Evolutionary conservation across 2,797 vertebrate genomes (phyloP).

Genomic region (Ceryle rudis): DNA sequence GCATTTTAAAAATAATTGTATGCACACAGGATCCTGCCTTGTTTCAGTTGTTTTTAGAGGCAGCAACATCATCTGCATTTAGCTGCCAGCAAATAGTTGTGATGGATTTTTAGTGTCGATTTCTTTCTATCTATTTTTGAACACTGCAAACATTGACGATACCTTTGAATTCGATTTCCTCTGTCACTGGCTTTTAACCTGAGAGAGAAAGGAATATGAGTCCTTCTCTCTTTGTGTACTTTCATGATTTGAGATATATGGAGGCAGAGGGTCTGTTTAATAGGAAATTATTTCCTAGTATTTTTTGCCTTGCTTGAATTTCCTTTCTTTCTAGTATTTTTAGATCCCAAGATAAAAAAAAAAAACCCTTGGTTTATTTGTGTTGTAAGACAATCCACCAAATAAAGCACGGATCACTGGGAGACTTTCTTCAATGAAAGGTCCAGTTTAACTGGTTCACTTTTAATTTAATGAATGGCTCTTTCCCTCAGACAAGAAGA

Average conservation of each 20-base stretch:
- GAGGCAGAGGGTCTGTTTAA: conserved; percentile 44
- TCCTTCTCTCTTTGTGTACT: conserved; percentile 3
- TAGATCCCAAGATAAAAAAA: conserved; percentile 75
- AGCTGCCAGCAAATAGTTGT: background rate
- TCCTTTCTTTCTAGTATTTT: conserved; percentile 79
- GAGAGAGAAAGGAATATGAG: conserved; percentile 51
- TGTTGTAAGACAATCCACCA: conserved; percentile 76
- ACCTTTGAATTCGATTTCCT: conserved; percentile 42
- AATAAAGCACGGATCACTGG: conserved; percentile 74
- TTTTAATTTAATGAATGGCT: conserved; percentile 78
- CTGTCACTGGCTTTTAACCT: conserved; percentile 52
- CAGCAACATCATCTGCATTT: background rate
- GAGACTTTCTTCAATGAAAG: conserved; percentile 77
- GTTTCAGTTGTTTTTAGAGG: background rate
- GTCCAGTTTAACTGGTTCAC: conserved; percentile 66
- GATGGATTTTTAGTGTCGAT: background rate
- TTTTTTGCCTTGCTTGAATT: conserved; percentile 69
- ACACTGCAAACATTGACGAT: conserved; percentile 17
- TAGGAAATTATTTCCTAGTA: conserved; percentile 69
- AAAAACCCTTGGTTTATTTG: conserved; percentile 72
- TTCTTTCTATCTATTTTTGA: conserved; percentile 51
- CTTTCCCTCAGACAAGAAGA: conserved; percentile 63
- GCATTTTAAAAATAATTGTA: background rate
- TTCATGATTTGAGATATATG: conserved; percentile 39
- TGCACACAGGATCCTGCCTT: background rate